These are phyloP conservation scores for Lampris megalopsis DNA, from an alignment of 2,113 vertebrate species.

Conservation along the genomic window DNA sequence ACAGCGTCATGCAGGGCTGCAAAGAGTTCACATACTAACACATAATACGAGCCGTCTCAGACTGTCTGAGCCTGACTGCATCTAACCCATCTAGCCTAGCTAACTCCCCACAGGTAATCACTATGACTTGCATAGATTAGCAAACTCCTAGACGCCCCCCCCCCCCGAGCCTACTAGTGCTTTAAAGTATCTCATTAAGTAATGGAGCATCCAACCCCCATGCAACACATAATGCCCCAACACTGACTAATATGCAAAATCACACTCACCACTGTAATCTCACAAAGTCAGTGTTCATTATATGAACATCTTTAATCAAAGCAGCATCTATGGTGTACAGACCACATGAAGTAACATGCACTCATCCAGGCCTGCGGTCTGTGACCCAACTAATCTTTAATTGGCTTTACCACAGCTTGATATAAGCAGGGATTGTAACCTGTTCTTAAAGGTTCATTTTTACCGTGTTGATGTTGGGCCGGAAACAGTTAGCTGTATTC, in stretches of 20 bases:
- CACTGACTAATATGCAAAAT: not conserved
- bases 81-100: conserved; percentile 46
- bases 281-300: too few relatives aligned
- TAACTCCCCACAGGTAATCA: conserved; percentile 51
- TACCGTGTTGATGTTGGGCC: too few relatives aligned
- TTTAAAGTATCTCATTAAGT: conserved; percentile 63
- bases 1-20: not conserved
- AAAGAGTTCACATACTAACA: conserved; percentile 30
- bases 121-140: conserved; percentile 67
- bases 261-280: too few relatives aligned
- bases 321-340: conserved; percentile 14
- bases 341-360: conserved; percentile 4
- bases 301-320: conserved; percentile 1
- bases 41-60: conserved; percentile 54
- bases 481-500: too few relatives aligned
- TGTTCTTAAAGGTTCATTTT: not conserved
- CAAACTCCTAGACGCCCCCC: conserved; percentile 34
- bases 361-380: conserved; percentile 12
- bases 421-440: not conserved
- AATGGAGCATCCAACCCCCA: conserved; percentile 36
- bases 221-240: not conserved
- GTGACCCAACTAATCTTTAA: conserved; percentile 9
- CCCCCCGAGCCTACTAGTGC: conserved; percentile 14
- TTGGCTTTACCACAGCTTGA: conserved; percentile 12
- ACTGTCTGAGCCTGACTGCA: conserved; percentile 60